phyloP scores from a whole-genome alignment of 2,888 invertebrate species.

The Yponomeuta plumbellus region DNA sequence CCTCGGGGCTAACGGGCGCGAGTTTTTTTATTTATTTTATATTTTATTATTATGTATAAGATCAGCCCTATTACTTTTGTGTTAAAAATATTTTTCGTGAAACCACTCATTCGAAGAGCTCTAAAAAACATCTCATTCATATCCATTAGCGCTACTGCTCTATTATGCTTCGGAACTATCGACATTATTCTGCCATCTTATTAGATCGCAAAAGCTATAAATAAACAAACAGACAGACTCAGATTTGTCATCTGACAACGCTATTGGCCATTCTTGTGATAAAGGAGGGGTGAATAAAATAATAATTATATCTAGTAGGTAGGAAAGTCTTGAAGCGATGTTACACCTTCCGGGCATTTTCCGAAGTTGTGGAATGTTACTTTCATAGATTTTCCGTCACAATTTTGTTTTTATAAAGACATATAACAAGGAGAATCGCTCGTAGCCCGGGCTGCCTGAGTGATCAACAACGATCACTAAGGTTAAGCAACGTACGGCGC shows the following conservation, averaged over 20 bases:
- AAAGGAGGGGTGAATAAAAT: slow-evolving; percentile 12
- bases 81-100: no score
- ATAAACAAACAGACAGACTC: not conserved
- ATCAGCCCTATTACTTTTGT: no score
- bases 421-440: no score
- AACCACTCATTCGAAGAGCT: not conserved
- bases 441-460: no score
- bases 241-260: not conserved
- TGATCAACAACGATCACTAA: no score
- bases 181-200: not conserved
- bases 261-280: not conserved
- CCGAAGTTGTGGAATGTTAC: no score
- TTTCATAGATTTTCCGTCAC: no score
- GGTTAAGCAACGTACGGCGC: no score
- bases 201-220: not conserved
- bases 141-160: not conserved
- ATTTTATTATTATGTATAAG: no score
- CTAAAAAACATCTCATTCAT: not conserved
- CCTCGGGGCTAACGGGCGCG: no score
- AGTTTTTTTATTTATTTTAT: no score
- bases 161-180: not conserved
- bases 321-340: not conserved
- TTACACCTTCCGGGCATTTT: not conserved
- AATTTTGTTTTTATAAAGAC: no score
- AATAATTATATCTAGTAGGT: not conserved